Percentiles rank a stretch among this genome's conserved stretches.
Evolutionary conservation across 2,113 vertebrate species (phyloP).

Genomic region (Pelmatolapia mariae): DNA sequence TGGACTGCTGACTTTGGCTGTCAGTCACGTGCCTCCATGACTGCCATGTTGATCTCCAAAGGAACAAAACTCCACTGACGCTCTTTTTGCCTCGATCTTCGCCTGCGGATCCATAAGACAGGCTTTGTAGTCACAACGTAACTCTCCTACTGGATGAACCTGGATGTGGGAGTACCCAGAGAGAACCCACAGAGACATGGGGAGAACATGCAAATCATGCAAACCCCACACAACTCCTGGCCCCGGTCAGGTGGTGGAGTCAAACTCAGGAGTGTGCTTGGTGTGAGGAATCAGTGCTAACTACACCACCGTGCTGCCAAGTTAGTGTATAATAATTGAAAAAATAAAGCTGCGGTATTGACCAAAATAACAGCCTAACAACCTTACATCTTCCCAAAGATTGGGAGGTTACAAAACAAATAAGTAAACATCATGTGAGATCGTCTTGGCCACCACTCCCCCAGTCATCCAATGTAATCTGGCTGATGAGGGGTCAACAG

Average conservation of each 20-base stretch:
- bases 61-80: neutral
- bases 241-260: rapidly evolving
- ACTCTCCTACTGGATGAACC: neutral
- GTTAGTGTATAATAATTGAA: neutral
- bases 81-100: neutral
- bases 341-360: neutral
- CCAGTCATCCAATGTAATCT: slow-evolving; percentile 10
- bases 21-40: neutral
- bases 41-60: neutral
- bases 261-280: neutral
- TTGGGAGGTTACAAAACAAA: neutral
- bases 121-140: neutral
- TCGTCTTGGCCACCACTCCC: neutral
- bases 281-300: neutral
- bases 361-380: neutral
- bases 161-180: neutral
- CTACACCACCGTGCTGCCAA: neutral
- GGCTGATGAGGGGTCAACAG: slow-evolving; percentile 15
- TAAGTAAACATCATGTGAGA: neutral
- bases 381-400: neutral
- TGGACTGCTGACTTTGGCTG: neutral
- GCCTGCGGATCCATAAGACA: neutral
- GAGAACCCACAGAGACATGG: neutral
- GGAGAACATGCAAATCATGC: neutral
- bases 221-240: neutral